A percentile compares a stretch with the other conserved stretches of the same genome.
phyloP scores from a whole-genome alignment of 2,113 vertebrate species.

The Calonectris borealis region DNA sequence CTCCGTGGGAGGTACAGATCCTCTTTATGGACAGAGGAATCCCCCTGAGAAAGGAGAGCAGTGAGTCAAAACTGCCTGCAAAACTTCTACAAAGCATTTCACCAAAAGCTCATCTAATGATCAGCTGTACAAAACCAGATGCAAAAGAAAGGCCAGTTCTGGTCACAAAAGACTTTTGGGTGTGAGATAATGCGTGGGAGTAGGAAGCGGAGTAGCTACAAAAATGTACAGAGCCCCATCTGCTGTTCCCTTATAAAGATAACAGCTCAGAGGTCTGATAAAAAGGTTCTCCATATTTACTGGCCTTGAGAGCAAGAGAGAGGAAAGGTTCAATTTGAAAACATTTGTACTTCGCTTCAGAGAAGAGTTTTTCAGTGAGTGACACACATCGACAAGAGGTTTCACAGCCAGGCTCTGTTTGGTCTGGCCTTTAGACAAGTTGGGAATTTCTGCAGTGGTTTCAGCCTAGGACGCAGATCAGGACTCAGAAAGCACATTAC shows the following conservation, averaged over 20 bases:
- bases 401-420: not conserved
- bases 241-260: conserved; percentile 2
- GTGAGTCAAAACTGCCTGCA: not conserved
- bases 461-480: not conserved
- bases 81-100: not conserved
- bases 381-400: fast-evolving
- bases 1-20: conserved; percentile 15
- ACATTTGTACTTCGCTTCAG: not conserved
- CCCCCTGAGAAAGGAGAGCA: conserved; percentile 33
- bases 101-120: not conserved
- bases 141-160: not conserved
- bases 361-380: not conserved
- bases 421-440: not conserved
- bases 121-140: not conserved
- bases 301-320: not conserved
- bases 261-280: not conserved
- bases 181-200: not conserved
- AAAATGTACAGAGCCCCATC: conserved; percentile 2
- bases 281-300: not conserved
- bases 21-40: conserved; percentile 26
- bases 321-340: not conserved
- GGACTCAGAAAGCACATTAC: not conserved
- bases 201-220: not conserved
- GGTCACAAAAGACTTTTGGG: not conserved
- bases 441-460: not conserved